These are phyloP conservation scores for Trissolcus brochymenae DNA, from an alignment of 2,888 invertebrate species.

Conservation along the genomic window DNA sequence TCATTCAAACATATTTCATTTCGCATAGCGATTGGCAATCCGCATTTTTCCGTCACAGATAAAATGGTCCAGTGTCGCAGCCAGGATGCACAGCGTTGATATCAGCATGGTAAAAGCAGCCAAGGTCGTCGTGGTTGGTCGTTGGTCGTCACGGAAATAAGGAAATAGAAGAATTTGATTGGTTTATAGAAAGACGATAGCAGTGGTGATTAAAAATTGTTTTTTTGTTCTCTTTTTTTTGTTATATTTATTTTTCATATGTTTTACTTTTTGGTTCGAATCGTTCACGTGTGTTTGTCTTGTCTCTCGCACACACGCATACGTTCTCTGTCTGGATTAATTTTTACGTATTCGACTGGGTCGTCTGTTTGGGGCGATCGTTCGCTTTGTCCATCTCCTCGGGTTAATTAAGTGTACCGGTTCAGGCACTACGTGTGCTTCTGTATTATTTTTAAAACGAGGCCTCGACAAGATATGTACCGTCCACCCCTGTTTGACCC, in stretches of 20 bases:
- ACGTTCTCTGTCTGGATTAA: slow-evolving; percentile 19
- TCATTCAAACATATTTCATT: slow-evolving; percentile 24
- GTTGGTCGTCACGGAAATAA: slow-evolving; percentile 71
- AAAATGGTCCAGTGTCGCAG: slow-evolving; percentile 48
- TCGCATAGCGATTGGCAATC: slow-evolving; percentile 22
- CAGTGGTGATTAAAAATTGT: slow-evolving; percentile 58
- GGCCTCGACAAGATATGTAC: slow-evolving; percentile 90
- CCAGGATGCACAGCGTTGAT: slow-evolving; percentile 38
- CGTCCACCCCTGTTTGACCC: slow-evolving; percentile 90
- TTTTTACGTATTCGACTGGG: slow-evolving; percentile 17
- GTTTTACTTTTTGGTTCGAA: not conserved
- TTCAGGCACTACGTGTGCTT: slow-evolving; percentile 54
- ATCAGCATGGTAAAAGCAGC: slow-evolving; percentile 39
- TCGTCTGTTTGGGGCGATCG: slow-evolving; percentile 37
- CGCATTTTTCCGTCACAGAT: slow-evolving; percentile 22
- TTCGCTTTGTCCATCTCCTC: slow-evolving; percentile 39
- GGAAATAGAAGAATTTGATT: slow-evolving; percentile 76
- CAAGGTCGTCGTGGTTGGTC: slow-evolving; percentile 54
- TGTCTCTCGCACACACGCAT: slow-evolving; percentile 29
- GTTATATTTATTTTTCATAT: slow-evolving; percentile 5
- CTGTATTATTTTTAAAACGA: slow-evolving; percentile 50
- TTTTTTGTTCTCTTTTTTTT: slow-evolving; percentile 16
- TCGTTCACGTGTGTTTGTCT: slow-evolving; percentile 25
- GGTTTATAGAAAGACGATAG: slow-evolving; percentile 66
- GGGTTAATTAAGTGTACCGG: slow-evolving; percentile 31